These are phyloP conservation scores for Platerodrilus igneus DNA, from an alignment of 2,888 invertebrate species.

Conservation along the genomic window DNA sequence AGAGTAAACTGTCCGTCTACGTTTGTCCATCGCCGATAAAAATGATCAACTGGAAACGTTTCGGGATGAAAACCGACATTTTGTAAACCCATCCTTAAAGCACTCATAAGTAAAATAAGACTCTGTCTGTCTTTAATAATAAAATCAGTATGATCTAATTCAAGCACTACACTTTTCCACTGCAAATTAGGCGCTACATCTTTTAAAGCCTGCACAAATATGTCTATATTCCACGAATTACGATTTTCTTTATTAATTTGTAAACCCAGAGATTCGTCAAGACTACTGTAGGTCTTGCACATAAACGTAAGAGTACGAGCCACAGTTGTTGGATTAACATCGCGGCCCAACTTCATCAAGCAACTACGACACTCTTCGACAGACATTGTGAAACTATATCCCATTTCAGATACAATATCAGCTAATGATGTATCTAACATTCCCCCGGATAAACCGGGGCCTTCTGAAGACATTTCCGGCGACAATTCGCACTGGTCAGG, in stretches of 20 bases:
- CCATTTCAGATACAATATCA: slow-evolving; percentile 88
- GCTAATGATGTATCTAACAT: slow-evolving; percentile 75
- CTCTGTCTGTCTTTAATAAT: slow-evolving; percentile 82
- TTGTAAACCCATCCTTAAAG: slow-evolving; percentile 75
- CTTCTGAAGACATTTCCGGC: slow-evolving; percentile 59
- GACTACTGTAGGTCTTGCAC: slow-evolving; percentile 76
- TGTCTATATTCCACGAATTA: slow-evolving; percentile 86
- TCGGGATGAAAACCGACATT: slow-evolving; percentile 64
- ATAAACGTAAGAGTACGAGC: slow-evolving; percentile 83
- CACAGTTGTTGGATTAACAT: slow-evolving; percentile 77
- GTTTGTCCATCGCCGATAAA: slow-evolving; percentile 91
- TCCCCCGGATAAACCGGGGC: slow-evolving; percentile 56
- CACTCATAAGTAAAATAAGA: slow-evolving; percentile 75
- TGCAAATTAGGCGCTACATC: slow-evolving; percentile 81
- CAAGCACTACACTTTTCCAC: slow-evolving; percentile 90
- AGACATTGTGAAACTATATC: slow-evolving; percentile 81
- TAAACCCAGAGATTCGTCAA: slow-evolving; percentile 55
- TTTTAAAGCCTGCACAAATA: slow-evolving; percentile 88
- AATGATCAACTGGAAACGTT: slow-evolving; percentile 81
- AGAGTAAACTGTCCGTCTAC: slow-evolving; percentile 89
- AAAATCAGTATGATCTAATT: slow-evolving; percentile 89
- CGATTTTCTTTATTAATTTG: slow-evolving; percentile 52
- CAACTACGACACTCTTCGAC: slow-evolving; percentile 85
- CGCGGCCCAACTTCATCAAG: slow-evolving; percentile 74
- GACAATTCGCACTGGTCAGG: slow-evolving; percentile 68